A percentile compares a stretch with the other conserved stretches of the same genome.
phyloP scores from a whole-genome alignment of 2,113 vertebrate genomes.

The Oenanthe melanoleuca region DNA sequence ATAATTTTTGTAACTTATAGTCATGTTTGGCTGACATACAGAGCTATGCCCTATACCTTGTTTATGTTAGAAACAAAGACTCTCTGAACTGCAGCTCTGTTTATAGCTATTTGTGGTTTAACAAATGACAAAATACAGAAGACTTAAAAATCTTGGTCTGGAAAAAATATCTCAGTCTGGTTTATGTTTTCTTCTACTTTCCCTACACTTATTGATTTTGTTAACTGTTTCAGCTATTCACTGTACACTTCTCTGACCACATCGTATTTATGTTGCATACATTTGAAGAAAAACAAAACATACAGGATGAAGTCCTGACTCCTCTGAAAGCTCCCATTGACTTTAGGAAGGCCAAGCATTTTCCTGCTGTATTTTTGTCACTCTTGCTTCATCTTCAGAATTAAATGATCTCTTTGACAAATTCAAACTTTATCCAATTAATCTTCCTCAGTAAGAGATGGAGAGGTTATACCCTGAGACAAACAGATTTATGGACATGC shows the following conservation, averaged over 20 bases:
- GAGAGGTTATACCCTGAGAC: neutral
- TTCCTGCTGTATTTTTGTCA: neutral
- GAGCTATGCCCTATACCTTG: constrained; percentile 62
- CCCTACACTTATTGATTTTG: constrained; percentile 65
- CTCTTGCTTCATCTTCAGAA: constrained; percentile 12
- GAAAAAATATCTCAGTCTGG: constrained; percentile 73
- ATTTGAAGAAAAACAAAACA: constrained; percentile 47
- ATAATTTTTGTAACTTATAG: constrained; percentile 66
- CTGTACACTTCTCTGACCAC: constrained; percentile 12
- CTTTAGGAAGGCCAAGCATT: neutral
- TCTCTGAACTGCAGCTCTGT: constrained; percentile 65
- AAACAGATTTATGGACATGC: neutral
- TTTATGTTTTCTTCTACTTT: constrained; percentile 73
- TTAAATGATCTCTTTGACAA: neutral
- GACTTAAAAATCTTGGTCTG: constrained; percentile 75
- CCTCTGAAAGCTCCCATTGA: constrained; percentile 23
- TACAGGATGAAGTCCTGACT: neutral
- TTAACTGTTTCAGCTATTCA: constrained; percentile 67
- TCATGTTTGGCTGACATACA: constrained; percentile 62
- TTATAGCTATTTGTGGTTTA: constrained; percentile 73
- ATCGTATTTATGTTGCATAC: constrained; percentile 13
- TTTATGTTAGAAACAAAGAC: constrained; percentile 76
- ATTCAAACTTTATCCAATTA: neutral
- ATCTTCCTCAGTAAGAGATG: neutral
- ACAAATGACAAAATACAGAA: constrained; percentile 80